Percentiles rank a stretch among this genome's conserved stretches.
Evolutionary conservation across 2,797 vertebrate species (phyloP).

Genomic region (Falco berigora): DNA sequence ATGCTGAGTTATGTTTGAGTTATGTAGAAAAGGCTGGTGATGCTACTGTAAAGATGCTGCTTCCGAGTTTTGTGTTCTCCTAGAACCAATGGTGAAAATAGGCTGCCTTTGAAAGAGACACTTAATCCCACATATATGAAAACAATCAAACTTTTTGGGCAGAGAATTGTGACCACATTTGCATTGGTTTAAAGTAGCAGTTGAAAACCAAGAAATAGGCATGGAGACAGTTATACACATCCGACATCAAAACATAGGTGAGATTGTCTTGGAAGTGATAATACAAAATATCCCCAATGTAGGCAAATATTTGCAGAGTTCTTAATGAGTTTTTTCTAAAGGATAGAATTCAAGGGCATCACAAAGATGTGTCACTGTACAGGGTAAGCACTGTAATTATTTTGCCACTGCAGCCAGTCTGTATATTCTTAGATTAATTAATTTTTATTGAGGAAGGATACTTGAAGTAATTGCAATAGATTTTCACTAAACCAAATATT

Average conservation of each 20-base stretch:
- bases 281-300: neutral
- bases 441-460: conserved; percentile 2
- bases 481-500: neutral
- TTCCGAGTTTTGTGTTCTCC: neutral
- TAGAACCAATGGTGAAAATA: neutral
- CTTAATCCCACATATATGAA: neutral
- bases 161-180: neutral
- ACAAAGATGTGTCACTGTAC: neutral
- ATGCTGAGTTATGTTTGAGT: accelerated
- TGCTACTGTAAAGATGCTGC: neutral
- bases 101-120: neutral
- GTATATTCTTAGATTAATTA: neutral
- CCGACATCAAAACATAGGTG: neutral
- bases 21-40: neutral
- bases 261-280: neutral
- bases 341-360: neutral
- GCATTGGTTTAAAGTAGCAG: neutral
- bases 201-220: neutral
- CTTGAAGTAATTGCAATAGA: conserved; percentile 12
- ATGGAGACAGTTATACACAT: neutral
- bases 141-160: neutral
- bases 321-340: neutral
- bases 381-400: neutral
- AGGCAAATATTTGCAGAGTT: neutral
- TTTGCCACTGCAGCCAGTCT: neutral